A percentile compares a stretch with the other conserved stretches of the same genome.
Conservation (phyloP, 2,888 invertebrate species). For the Prenolepis imparis region DNA sequence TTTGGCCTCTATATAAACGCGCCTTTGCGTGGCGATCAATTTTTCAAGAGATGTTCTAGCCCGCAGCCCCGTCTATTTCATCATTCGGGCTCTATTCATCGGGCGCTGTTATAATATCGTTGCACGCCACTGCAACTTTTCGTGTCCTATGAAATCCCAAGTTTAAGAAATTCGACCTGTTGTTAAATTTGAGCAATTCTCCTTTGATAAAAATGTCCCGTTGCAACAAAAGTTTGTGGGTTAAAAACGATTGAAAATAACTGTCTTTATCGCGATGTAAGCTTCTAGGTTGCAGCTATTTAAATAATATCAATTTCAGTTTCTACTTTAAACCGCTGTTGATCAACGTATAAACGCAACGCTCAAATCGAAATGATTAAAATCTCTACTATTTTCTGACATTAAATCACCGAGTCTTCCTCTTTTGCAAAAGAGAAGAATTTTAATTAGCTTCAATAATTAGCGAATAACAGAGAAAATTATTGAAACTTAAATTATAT, state of each 20-base stretch:
- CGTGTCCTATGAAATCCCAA: background rate
- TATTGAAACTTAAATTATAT: background rate
- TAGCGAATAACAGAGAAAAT: conserved; percentile 11
- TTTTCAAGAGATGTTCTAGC: conserved; percentile 27
- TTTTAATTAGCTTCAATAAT: conserved; percentile 20
- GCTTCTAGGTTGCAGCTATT: conserved; percentile 6
- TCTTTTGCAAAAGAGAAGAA: conserved; percentile 6
- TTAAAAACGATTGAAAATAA: conserved; percentile 1
- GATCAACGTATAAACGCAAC: conserved; percentile 8
- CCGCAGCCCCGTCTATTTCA: background rate
- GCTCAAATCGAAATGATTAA: background rate
- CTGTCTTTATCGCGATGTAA: background rate
- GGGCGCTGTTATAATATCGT: background rate
- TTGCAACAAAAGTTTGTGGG: background rate
- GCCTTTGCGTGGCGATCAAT: conserved; percentile 25
- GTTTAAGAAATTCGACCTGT: too few species aligned
- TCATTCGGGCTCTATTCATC: background rate
- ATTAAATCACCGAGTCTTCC: conserved; percentile 10
- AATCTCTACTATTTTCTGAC: conserved; percentile 9
- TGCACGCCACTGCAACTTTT: background rate
- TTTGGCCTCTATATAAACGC: conserved; percentile 13
- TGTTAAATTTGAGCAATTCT: conserved; percentile 4
- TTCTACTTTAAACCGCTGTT: background rate
- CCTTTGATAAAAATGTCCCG: background rate
- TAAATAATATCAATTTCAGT: conserved; percentile 20